A percentile compares a stretch with the other conserved stretches of the same genome.
phyloP scores from a whole-genome alignment of 1,140 invertebrate genomes.

The Zaprionus ghesquierei region DNA sequence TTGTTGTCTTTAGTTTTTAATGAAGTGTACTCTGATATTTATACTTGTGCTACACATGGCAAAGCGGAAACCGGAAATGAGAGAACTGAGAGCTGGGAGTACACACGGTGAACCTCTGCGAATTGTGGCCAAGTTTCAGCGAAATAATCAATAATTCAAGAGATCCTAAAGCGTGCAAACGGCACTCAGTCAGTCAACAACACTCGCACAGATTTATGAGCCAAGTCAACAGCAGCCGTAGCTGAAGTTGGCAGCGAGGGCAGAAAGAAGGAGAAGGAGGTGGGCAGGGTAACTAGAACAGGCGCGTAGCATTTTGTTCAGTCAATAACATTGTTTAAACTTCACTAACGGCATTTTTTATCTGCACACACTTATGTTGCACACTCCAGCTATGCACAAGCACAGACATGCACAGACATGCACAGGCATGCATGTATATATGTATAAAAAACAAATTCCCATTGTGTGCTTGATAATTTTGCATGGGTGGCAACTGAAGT shows the following conservation, averaged over 20 bases:
- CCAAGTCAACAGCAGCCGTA: conserved; percentile 47
- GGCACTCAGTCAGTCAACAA: conserved; percentile 37
- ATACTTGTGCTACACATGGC: conserved; percentile 31
- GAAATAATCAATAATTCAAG: conserved; percentile 50
- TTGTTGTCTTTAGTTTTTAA: conserved; percentile 30
- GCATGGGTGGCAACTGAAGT: background rate
- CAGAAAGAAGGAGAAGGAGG: background rate
- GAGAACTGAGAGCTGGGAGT: background rate
- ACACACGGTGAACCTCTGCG: background rate
- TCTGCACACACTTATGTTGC: conserved; percentile 35
- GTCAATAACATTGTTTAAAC: conserved; percentile 56
- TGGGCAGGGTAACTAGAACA: background rate
- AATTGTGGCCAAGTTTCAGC: conserved; percentile 33
- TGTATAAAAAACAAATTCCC: background rate
- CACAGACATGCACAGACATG: conserved; percentile 1
- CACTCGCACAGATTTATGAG: conserved; percentile 57
- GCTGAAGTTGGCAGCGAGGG: background rate
- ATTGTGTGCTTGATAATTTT: background rate
- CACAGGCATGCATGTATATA: background rate
- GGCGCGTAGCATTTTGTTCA: conserved; percentile 32
- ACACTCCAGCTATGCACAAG: conserved; percentile 30
- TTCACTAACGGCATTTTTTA: conserved; percentile 44
- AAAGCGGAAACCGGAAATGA: conserved; percentile 8
- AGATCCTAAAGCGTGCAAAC: background rate
- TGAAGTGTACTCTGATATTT: conserved; percentile 47